phyloP scores from a whole-genome alignment of 2,113 vertebrate genomes.

The Oreochromis niloticus region DNA sequence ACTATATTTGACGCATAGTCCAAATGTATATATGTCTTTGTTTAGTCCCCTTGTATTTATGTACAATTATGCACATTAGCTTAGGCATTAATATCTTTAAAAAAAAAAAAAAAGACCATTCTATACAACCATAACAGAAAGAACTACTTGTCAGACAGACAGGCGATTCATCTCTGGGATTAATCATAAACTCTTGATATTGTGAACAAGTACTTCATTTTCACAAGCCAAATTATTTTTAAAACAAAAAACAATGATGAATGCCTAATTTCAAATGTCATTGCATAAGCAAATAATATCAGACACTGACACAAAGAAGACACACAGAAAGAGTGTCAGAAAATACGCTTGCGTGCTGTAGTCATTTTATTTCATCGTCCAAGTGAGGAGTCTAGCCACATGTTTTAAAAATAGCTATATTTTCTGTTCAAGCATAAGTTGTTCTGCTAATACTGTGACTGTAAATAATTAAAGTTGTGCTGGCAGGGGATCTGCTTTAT shows the following conservation, averaged over 20 bases:
- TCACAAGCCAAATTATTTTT: background rate
- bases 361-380: background rate
- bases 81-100: accelerated
- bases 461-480: conserved; percentile 39
- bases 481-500: conserved; percentile 4
- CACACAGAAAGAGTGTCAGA: background rate
- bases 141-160: background rate
- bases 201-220: background rate
- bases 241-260: background rate
- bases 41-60: background rate
- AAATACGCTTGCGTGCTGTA: background rate
- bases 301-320: background rate
- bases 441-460: background rate
- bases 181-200: background rate
- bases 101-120: accelerated
- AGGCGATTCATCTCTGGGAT: background rate
- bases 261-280: background rate
- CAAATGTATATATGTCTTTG: background rate
- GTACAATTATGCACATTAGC: background rate
- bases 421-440: background rate
- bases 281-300: background rate
- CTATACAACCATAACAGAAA: background rate
- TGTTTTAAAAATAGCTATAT: background rate
- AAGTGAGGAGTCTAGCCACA: background rate
- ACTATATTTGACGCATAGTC: background rate